These are phyloP conservation scores for Amphiprion percula DNA, from an alignment of 2,113 vertebrate species.

Conservation along the genomic window DNA sequence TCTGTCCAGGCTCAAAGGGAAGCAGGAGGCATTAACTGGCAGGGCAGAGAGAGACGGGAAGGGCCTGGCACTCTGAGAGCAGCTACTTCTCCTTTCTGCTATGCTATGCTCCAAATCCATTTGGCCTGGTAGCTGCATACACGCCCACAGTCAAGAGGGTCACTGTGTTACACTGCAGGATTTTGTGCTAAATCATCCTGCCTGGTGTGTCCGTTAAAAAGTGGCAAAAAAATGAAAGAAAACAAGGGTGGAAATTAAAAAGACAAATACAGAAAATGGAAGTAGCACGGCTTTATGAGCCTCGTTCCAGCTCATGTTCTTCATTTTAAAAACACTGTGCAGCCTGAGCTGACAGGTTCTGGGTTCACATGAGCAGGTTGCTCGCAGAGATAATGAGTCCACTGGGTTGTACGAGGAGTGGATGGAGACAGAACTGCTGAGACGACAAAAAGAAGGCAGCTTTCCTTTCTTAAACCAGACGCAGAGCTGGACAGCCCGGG, in stretches of 20 bases:
- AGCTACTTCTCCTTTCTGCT: constrained; percentile 37
- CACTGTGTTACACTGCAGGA: constrained; percentile 34
- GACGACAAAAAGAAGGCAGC: constrained; percentile 29
- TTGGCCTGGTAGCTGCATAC: constrained; percentile 39
- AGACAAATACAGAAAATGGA: constrained; percentile 1
- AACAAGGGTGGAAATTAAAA: not conserved
- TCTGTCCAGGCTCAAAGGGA: constrained; percentile 55
- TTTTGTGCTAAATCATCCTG: constrained; percentile 44
- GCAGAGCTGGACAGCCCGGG: constrained; percentile 24
- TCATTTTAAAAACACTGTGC: constrained; percentile 24
- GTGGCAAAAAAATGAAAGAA: not conserved
- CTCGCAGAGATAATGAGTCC: constrained; percentile 37
- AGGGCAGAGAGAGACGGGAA: constrained; percentile 48
- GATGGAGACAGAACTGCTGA: constrained; percentile 53
- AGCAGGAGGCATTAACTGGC: constrained; percentile 62
- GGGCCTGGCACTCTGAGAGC: constrained; percentile 47
- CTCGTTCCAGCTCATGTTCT: not conserved
- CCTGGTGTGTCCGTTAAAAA: constrained; percentile 9
- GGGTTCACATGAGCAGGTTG: constrained; percentile 2
- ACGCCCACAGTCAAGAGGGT: constrained; percentile 38
- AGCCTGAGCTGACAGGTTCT: not conserved
- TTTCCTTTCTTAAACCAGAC: constrained; percentile 28
- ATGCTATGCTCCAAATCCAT: constrained; percentile 50
- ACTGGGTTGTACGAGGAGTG: constrained; percentile 17
- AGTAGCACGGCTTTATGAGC: not conserved